Conservation (phyloP, 2,113 vertebrate species). For the Garra rufa region DNA sequence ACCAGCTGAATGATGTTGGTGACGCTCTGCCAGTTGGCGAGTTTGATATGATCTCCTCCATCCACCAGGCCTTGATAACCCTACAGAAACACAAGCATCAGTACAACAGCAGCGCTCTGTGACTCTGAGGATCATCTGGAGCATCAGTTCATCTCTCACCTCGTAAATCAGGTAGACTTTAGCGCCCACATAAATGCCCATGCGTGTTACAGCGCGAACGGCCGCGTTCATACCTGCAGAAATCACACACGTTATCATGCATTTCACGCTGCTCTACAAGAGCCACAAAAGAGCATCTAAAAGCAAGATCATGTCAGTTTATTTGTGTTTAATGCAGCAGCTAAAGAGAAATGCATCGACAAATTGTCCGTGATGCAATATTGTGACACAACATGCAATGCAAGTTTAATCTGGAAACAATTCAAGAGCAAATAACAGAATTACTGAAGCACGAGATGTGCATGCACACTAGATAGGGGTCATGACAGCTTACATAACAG, state of each 20-base stretch:
- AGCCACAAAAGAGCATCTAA: neutral
- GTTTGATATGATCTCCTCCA: conserved; percentile 80
- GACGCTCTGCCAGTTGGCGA: conserved; percentile 85
- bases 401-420: neutral
- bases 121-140: too few species aligned
- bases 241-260: conserved; percentile 15
- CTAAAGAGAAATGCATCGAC: too few species aligned
- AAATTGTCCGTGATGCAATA: too few species aligned
- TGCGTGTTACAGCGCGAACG: conserved; percentile 81
- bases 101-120: too few species aligned
- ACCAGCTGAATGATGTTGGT: conserved; percentile 87
- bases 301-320: neutral
- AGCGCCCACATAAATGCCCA: conserved; percentile 83
- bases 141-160: conserved; percentile 62
- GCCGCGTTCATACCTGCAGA: conserved; percentile 84
- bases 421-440: neutral
- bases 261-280: neutral
- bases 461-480: neutral
- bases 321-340: neutral
- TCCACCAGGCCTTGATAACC: conserved; percentile 86
- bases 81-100: conserved; percentile 57
- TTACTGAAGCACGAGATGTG: neutral
- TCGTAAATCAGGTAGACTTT: conserved; percentile 85
- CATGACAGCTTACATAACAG: neutral
- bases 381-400: neutral